A percentile compares a stretch with the other conserved stretches of the same genome.
These are phyloP conservation scores for Tetramorium alpestre DNA, from an alignment of 1,140 invertebrate genomes.

Conservation along the genomic window DNA sequence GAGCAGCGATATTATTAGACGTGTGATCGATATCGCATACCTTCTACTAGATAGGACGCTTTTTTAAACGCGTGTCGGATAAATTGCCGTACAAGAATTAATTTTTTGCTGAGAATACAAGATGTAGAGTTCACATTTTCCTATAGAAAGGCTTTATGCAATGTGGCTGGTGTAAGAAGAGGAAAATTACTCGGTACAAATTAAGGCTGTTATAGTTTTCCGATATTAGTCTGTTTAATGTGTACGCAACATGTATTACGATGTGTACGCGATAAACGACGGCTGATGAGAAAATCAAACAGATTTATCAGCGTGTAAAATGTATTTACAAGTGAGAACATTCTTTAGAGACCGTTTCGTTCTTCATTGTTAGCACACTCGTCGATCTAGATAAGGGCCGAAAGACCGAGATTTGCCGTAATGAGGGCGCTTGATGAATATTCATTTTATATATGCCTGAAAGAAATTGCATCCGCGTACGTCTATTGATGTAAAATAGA, in stretches of 20 bases:
- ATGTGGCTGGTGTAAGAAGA: neutral
- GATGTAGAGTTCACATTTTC: neutral
- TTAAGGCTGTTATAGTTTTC: slow-evolving; percentile 21
- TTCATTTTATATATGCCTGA: neutral
- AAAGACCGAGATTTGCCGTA: slow-evolving; percentile 28
- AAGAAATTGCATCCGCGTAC: neutral
- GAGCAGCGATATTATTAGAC: slow-evolving; percentile 43
- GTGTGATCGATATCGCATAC: slow-evolving; percentile 15
- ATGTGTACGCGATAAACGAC: slow-evolving; percentile 44
- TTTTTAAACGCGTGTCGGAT: neutral
- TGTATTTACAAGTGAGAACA: slow-evolving; percentile 27
- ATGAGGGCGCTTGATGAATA: neutral
- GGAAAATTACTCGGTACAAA: slow-evolving; percentile 26
- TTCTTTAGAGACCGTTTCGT: slow-evolving; percentile 9
- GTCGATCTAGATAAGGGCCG: slow-evolving; percentile 8
- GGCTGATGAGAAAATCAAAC: slow-evolving; percentile 44
- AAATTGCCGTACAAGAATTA: neutral
- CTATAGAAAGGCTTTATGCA: too few species aligned
- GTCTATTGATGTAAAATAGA: neutral
- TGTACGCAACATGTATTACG: slow-evolving; percentile 36
- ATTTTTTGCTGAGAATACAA: neutral
- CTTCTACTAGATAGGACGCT: neutral
- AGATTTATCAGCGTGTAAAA: slow-evolving; percentile 52
- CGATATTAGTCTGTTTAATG: slow-evolving; percentile 36
- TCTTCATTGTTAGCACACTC: slow-evolving; percentile 35